Evolutionary conservation across 2,797 vertebrate species (phyloP).

Genomic region (Galagoides demidoff): DNA sequence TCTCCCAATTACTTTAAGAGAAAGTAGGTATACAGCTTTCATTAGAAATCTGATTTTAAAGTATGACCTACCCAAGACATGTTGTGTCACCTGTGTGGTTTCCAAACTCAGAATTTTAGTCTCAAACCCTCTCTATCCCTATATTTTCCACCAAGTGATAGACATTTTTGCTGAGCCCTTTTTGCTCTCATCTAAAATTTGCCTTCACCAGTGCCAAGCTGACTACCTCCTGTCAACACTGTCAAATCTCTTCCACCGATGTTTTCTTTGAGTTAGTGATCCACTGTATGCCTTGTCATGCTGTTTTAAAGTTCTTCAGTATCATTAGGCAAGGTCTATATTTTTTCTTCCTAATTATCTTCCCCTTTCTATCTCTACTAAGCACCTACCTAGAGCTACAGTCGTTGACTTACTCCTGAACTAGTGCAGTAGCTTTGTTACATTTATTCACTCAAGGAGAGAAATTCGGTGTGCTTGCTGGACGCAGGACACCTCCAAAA

Average conservation of each 20-base stretch:
- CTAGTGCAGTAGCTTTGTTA: fast-evolving
- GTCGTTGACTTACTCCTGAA: background rate
- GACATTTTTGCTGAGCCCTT: background rate
- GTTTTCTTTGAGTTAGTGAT: background rate
- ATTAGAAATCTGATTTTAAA: background rate
- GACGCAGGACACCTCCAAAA: background rate
- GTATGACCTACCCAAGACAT: background rate
- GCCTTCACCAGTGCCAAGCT: background rate
- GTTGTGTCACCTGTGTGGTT: background rate
- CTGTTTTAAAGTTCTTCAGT: background rate
- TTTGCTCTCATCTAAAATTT: background rate
- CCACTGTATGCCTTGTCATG: background rate
- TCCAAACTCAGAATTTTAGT: background rate
- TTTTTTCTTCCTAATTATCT: background rate
- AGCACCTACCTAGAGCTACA: background rate
- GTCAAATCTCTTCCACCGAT: background rate
- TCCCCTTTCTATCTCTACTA: background rate
- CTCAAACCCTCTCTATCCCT: background rate
- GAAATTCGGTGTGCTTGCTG: background rate
- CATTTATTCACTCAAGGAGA: background rate
- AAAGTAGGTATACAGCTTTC: background rate
- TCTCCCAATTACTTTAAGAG: background rate
- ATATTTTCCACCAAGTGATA: no score
- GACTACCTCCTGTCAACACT: background rate
- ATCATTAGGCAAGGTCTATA: background rate